phyloP scores from a whole-genome alignment of 1,140 invertebrate species.

The Chironomus tepperi region DNA sequence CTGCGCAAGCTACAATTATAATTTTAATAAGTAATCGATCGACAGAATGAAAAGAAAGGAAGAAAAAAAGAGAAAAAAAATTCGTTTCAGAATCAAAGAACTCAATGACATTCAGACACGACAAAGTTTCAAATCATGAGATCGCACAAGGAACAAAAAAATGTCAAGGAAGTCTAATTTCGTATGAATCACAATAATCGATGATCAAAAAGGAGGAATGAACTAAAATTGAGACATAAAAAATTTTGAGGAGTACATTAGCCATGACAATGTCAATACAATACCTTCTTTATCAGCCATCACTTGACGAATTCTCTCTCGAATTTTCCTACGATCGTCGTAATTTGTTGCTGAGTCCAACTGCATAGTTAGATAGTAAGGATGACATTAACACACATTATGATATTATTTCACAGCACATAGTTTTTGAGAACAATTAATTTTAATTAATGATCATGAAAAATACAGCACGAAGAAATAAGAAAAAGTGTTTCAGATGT shows the following conservation, averaged over 20 bases:
- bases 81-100: not conserved
- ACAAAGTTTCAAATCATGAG: not conserved
- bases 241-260: not conserved
- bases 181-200: too few species aligned
- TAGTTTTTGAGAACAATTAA: not conserved
- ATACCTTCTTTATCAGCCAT: conserved; percentile 72
- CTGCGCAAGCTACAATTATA: conserved; percentile 1
- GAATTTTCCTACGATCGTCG: conserved; percentile 72
- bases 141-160: not conserved
- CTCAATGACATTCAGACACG: not conserved
- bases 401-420: too few species aligned
- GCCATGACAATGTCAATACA: conserved; percentile 15
- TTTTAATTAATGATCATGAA: conserved; percentile 9
- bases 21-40: not conserved
- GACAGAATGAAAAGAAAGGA: conserved; percentile 1
- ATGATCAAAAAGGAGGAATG: conserved; percentile 10
- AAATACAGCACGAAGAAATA: not conserved
- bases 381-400: too few species aligned
- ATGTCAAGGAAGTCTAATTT: not conserved
- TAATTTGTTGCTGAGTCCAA: conserved; percentile 76
- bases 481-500: not conserved
- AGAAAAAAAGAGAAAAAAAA: not conserved
- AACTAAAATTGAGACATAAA: not conserved
- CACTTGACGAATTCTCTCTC: conserved; percentile 62
- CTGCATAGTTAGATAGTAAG: conserved; percentile 43